These are phyloP conservation scores for Drosophila prolongata DNA, from an alignment of 2,888 invertebrate genomes.

Conservation along the genomic window DNA sequence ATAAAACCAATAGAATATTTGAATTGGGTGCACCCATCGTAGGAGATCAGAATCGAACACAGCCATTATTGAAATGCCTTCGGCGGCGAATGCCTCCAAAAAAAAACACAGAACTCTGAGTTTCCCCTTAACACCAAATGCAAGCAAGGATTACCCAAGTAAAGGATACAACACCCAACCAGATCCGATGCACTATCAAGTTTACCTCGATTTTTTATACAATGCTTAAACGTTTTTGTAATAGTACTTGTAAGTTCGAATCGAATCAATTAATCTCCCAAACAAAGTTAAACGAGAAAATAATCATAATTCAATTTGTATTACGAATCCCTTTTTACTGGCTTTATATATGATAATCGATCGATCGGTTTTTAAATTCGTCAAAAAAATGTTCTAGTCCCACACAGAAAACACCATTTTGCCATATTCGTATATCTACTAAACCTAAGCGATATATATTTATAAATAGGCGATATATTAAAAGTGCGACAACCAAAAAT, in stretches of 20 bases:
- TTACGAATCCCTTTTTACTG: slow-evolving; percentile 70
- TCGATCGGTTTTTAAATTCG: slow-evolving; percentile 74
- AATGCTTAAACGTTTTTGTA: slow-evolving; percentile 69
- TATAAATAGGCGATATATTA: slow-evolving; percentile 62
- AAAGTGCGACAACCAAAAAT: slow-evolving; percentile 34
- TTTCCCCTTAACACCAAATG: slow-evolving; percentile 46
- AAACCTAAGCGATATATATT: slow-evolving; percentile 45
- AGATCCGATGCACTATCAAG: slow-evolving; percentile 78
- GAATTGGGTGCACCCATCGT: slow-evolving; percentile 18
- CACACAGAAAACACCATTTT: slow-evolving; percentile 56
- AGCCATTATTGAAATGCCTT: slow-evolving; percentile 53
- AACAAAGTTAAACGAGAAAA: slow-evolving; percentile 8
- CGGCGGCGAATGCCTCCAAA: slow-evolving; percentile 36
- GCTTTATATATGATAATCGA: slow-evolving; percentile 60
- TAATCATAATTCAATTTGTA: slow-evolving; percentile 51
- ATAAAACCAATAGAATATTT: slow-evolving; percentile 5
- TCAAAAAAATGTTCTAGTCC: slow-evolving; percentile 56
- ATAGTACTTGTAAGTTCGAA: slow-evolving; percentile 60
- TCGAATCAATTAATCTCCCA: slow-evolving; percentile 26
- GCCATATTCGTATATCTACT: slow-evolving; percentile 60
- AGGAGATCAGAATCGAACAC: slow-evolving; percentile 21
- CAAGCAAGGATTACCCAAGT: slow-evolving; percentile 19
- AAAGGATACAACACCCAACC: slow-evolving; percentile 28
- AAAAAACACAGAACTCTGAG: slow-evolving; percentile 44
- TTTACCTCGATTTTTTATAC: slow-evolving; percentile 80